Evolutionary conservation across 2,888 invertebrate species (phyloP), one percentile per base, ranked within the genome.

Genomic region (Pediacus dermestoides): DNA sequence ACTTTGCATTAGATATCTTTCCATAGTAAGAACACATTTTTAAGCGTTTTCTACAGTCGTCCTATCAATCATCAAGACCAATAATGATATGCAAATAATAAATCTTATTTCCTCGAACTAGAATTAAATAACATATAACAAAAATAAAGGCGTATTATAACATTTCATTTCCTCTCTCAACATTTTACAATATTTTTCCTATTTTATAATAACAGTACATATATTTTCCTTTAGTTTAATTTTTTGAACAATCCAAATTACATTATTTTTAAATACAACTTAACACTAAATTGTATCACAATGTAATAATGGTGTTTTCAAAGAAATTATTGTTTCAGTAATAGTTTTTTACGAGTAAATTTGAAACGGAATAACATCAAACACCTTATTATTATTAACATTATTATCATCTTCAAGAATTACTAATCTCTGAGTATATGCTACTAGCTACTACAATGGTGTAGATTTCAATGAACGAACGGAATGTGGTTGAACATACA

Each of bases 401-500:
- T n/a, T n/a, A n/a, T n/a, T n/a, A n/a, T n/a, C n/a, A n/a, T n/a
- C n/a, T n/a, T n/a, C n/a, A n/a, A n/a, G n/a, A n/a, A n/a, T n/a
- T n/a, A n/a, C n/a, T n/a, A n/a, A n/a, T n/a, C n/a, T n/a, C n/a
- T n/a, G n/a, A n/a, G n/a, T n/a, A n/a, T n/a, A n/a, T n/a, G n/a
- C n/a, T n/a, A n/a, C n/a, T n/a, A n/a, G n/a, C 21, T 7, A 18
- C n/a, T 18, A 18, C 6, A 18, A 18, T 18, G 21, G 21, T 18
- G 21, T 18, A 18, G n/a, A 7, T 7, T 18, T 18, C 21, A 18
- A 18, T 18, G 39, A 42, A 46, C 41, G 42, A 46, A 50, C 48
- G 59, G 60, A 63, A 60, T 61, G 57, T 57, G 50, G 23, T 34
- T 37, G 50, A 52, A 53, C 42, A 47, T 49, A 56, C 41, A 49